These are phyloP conservation scores for Tinea pellionella DNA, from an alignment of 2,888 invertebrate species.

Conservation along the genomic window DNA sequence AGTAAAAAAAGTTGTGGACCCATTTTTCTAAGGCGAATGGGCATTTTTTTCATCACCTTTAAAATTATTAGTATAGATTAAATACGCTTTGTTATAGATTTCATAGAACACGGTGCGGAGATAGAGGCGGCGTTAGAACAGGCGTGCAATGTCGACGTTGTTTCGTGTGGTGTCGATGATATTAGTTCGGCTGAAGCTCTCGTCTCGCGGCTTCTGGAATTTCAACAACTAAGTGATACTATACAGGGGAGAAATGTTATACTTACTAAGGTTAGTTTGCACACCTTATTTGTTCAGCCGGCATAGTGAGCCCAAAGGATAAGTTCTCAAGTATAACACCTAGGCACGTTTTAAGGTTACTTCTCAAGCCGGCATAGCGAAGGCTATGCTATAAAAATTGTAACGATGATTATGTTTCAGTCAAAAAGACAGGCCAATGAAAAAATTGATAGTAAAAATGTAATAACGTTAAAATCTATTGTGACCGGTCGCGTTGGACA, in stretches of 20 bases:
- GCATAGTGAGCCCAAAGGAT: too few relatives aligned
- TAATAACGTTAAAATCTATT: constrained; percentile 19
- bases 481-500: constrained; percentile 33
- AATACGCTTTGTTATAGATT: not conserved
- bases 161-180: not conserved
- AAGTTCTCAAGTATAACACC: too few relatives aligned
- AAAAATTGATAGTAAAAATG: not conserved
- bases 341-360: too few relatives aligned
- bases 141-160: not conserved
- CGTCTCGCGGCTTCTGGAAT: not conserved
- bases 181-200: constrained; percentile 5
- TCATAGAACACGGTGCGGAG: not conserved
- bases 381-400: too few relatives aligned
- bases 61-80: too few relatives aligned
- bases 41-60: too few relatives aligned
- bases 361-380: too few relatives aligned
- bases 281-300: too few relatives aligned
- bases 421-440: not conserved
- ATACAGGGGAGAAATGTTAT: not conserved
- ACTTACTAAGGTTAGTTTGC: constrained; percentile 4
- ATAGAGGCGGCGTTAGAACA: not conserved
- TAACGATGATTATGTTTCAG: not conserved
- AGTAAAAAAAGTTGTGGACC: too few relatives aligned
- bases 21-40: too few relatives aligned
- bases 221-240: not conserved